Percentiles rank a stretch among this genome's conserved stretches.
These are phyloP conservation scores for Patella ulyssiponensis DNA, from an alignment of 2,888 invertebrate species.

Conservation along the genomic window DNA sequence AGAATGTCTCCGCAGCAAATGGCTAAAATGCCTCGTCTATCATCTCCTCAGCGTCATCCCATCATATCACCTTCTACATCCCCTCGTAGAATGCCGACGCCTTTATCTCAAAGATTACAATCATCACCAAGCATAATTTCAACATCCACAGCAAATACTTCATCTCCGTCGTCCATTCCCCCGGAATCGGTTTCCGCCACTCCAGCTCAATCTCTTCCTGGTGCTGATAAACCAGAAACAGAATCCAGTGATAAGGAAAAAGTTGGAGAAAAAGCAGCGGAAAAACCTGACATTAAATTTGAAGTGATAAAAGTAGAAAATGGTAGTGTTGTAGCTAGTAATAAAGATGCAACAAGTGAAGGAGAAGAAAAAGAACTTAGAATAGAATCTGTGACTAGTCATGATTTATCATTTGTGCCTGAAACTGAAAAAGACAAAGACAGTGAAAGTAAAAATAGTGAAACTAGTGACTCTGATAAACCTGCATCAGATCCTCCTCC, in stretches of 20 bases:
- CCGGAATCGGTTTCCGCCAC: not conserved
- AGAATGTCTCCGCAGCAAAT: not conserved
- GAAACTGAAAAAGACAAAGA: not conserved
- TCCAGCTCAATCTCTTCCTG: conserved; percentile 3
- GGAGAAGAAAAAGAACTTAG: not conserved
- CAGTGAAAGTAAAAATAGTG: not conserved
- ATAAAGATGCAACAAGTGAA: conserved; percentile 4
- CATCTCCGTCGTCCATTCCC: not conserved
- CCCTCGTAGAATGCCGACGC: not conserved
- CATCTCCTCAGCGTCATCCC: not conserved
- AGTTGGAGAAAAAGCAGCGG: not conserved
- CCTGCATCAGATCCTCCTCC: not conserved
- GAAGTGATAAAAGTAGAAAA: conserved; percentile 9
- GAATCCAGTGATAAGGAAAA: not conserved
- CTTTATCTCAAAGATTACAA: not conserved
- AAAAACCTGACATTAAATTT: conserved; percentile 11
- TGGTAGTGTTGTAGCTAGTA: conserved; percentile 10
- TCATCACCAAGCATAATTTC: not conserved
- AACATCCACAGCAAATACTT: not conserved
- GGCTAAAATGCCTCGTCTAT: not conserved
- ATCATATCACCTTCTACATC: not conserved
- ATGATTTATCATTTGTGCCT: not conserved
- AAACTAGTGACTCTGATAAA: not conserved
- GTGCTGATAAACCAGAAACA: conserved; percentile 8
- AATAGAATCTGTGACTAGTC: conserved; percentile 11